Conservation (phyloP, 30 jellyfish, hydroid and myxozoan species). For the Aurelia coerulea region DNA sequence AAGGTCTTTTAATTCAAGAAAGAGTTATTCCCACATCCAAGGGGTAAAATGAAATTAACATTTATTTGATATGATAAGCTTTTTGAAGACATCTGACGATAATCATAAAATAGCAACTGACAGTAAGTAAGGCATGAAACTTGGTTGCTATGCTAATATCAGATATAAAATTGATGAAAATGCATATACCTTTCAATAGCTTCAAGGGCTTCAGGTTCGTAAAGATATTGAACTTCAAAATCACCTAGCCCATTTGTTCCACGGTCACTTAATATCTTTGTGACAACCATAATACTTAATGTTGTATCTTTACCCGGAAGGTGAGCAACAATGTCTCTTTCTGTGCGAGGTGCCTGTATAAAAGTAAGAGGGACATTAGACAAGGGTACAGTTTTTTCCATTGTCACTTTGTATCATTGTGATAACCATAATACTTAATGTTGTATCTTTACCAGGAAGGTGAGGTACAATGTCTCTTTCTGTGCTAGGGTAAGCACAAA, state of each 20-base stretch:
- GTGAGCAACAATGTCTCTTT: slow-evolving; percentile 75
- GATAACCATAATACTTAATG: slow-evolving; percentile 89
- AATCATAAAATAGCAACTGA: too few relatives aligned
- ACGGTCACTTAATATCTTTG: slow-evolving; percentile 95
- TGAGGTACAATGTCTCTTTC: slow-evolving; percentile 79
- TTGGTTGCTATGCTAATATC: too few relatives aligned
- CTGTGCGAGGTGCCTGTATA: slow-evolving; percentile 56
- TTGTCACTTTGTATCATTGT: slow-evolving; percentile 95
- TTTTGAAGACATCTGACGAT: too few relatives aligned
- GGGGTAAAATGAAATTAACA: too few relatives aligned
- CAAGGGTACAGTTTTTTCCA: slow-evolving; percentile 79
- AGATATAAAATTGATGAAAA: too few relatives aligned
- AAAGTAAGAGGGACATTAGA: not conserved
- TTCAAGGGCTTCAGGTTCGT: slow-evolving; percentile 85
- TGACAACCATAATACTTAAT: slow-evolving; percentile 91
- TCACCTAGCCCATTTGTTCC: slow-evolving; percentile 98
- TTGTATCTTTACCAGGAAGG: slow-evolving; percentile 86
- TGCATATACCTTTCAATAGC: slow-evolving; percentile 86
- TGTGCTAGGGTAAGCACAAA: slow-evolving; percentile 9
- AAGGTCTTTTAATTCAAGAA: too few relatives aligned
- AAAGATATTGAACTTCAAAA: slow-evolving; percentile 89
- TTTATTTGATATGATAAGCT: too few relatives aligned
- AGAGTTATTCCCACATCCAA: too few relatives aligned
- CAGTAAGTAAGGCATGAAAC: too few relatives aligned
- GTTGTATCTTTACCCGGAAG: slow-evolving; percentile 92